Evolutionary conservation across 2,888 invertebrate species (phyloP).

Genomic region (Andrena chrysosceles): DNA sequence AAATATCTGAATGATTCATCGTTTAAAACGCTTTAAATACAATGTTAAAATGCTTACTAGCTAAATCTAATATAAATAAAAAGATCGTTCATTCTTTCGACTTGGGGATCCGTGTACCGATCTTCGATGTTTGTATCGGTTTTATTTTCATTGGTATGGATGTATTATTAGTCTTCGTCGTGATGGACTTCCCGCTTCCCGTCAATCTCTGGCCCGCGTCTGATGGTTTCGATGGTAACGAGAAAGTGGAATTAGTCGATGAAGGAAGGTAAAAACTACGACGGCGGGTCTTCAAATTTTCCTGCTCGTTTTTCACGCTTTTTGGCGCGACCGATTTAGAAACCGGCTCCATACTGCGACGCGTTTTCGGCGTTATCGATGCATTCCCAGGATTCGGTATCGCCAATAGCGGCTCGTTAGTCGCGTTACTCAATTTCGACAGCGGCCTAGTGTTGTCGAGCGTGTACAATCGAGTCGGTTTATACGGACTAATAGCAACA

Average conservation of each 20-base stretch:
- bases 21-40: conserved; percentile 35
- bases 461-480: not conserved
- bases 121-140: conserved; percentile 21
- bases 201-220: conserved; percentile 5
- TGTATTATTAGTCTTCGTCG: no score
- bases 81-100: conserved; percentile 21
- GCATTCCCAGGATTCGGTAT: not conserved
- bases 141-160: conserved; percentile 14
- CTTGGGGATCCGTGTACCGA: conserved; percentile 16
- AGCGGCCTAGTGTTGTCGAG: not conserved
- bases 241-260: conserved; percentile 5
- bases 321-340: conserved; percentile 2
- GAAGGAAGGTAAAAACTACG: conserved; percentile 40
- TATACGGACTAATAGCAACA: conserved; percentile 1
- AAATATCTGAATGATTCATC: conserved; percentile 14
- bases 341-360: conserved; percentile 19
- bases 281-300: conserved; percentile 24
- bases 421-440: not conserved
- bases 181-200: not conserved
- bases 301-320: conserved; percentile 5
- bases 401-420: not conserved
- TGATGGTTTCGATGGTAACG: conserved; percentile 16
- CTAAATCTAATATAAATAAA: not conserved
- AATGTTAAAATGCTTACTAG: not conserved
- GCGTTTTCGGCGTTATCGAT: not conserved